Percentiles rank a stretch among this genome's conserved stretches.
These are phyloP conservation scores for Odontophorus gujanensis DNA, from an alignment of 2,113 vertebrate genomes.

Conservation along the genomic window DNA sequence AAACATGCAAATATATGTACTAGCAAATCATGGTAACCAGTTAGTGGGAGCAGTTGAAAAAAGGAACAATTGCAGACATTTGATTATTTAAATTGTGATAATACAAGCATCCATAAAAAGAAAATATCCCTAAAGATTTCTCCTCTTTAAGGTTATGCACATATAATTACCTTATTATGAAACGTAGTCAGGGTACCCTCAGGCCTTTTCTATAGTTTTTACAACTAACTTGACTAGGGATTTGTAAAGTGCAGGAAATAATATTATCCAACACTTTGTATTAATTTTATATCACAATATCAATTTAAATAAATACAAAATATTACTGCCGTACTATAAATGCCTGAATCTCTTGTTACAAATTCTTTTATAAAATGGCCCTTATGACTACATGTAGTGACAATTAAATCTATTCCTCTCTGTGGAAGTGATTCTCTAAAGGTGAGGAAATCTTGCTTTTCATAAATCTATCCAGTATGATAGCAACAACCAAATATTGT, in stretches of 20 bases:
- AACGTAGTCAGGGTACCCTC: not conserved
- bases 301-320: not conserved
- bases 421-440: not conserved
- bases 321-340: not conserved
- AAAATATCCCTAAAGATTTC: conserved; percentile 4
- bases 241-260: not conserved
- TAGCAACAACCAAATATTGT: not conserved
- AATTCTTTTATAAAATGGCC: not conserved
- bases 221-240: not conserved
- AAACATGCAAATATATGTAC: not conserved
- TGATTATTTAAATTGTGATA: conserved; percentile 8
- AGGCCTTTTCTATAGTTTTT: not conserved
- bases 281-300: not conserved
- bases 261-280: not conserved
- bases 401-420: not conserved
- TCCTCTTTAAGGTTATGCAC: not conserved
- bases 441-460: not conserved
- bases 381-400: not conserved
- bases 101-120: not conserved
- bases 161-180: not conserved
- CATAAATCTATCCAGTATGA: not conserved
- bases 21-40: not conserved
- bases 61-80: not conserved
- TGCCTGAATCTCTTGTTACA: not conserved
- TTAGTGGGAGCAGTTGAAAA: not conserved